Percentiles rank a stretch among this genome's conserved stretches.
Evolutionary conservation across 2,113 vertebrate species (phyloP).

Genomic region (Cathartes aura): DNA sequence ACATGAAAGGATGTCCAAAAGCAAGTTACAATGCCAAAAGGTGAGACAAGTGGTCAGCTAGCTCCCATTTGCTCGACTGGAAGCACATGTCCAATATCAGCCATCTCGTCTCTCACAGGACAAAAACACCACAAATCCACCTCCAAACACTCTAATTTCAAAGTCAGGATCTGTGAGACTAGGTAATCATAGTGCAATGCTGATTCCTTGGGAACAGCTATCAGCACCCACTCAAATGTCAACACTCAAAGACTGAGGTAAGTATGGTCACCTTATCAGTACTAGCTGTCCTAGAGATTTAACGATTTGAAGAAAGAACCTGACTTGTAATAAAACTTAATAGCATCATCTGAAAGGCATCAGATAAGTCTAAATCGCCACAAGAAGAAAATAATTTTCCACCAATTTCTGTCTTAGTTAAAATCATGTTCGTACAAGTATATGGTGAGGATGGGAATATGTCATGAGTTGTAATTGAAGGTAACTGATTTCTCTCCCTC

Average conservation of each 20-base stretch:
- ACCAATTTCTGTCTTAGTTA: neutral
- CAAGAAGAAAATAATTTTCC: neutral
- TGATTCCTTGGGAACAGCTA: neutral
- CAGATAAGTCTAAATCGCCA: neutral
- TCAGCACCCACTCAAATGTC: neutral
- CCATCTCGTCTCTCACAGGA: neutral
- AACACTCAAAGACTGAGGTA: neutral
- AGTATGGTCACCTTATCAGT: constrained; percentile 21
- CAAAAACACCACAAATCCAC: neutral
- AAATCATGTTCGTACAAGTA: neutral
- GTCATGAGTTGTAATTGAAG: neutral
- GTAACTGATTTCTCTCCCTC: neutral
- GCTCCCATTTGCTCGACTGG: neutral
- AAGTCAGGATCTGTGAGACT: neutral
- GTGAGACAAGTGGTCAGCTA: neutral
- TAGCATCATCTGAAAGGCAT: neutral
- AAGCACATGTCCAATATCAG: neutral
- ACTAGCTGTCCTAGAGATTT: neutral
- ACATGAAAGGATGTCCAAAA: neutral
- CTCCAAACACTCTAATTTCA: neutral
- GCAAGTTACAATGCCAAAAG: neutral
- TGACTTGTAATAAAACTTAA: constrained; percentile 32
- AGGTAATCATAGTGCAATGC: neutral
- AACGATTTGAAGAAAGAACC: neutral
- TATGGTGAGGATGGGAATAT: neutral